A percentile compares a stretch with the other conserved stretches of the same genome.
phyloP scores from a whole-genome alignment of 1,140 invertebrate genomes.

The Coboldia fuscipes region DNA sequence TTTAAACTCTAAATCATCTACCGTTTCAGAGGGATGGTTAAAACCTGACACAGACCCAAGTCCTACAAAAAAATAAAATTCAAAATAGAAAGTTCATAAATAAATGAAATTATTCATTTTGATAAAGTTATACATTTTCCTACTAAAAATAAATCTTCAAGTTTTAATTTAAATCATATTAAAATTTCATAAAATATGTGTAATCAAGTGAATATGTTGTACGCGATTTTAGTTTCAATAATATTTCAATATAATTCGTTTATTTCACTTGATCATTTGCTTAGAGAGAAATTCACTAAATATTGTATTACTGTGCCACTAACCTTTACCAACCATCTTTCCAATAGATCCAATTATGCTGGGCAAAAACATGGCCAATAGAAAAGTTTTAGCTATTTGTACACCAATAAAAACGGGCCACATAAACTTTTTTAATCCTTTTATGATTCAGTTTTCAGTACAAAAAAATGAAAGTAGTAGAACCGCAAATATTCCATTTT shows the following conservation, averaged over 20 bases:
- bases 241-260: no score
- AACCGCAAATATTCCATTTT: no score
- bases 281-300: no score
- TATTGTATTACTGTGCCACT: no score
- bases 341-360: constrained; percentile 59
- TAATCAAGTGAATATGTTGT: no score
- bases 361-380: constrained; percentile 60
- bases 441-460: no score
- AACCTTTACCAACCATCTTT: constrained; percentile 61
- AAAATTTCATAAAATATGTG: no score
- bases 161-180: no score
- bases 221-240: no score
- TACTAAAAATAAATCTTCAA: background rate
- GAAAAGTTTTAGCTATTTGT: constrained; percentile 55
- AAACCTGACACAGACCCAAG: constrained; percentile 25
- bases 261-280: no score
- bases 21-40: constrained; percentile 21
- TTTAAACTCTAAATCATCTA: constrained; percentile 41
- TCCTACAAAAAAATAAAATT: background rate
- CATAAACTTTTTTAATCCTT: constrained; percentile 58
- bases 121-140: background rate
- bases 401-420: constrained; percentile 52
- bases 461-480: no score
- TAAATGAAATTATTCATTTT: background rate
- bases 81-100: background rate